Percentiles rank a stretch among this genome's conserved stretches.
Evolutionary conservation across 2,113 vertebrate genomes (phyloP).

Genomic region (Indri indri): DNA sequence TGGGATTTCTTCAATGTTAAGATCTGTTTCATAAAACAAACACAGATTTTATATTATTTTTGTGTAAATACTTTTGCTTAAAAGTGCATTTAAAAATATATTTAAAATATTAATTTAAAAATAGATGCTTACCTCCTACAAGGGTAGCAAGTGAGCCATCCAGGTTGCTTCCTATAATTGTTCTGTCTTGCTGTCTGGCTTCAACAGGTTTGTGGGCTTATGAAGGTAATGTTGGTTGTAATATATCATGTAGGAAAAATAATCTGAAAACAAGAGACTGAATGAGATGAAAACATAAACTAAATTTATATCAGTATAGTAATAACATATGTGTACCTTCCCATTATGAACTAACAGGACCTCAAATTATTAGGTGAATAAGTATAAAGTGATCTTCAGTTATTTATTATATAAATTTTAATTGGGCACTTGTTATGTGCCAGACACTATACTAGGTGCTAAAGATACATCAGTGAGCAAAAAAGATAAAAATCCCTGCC

Average conservation of each 20-base stretch:
- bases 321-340: background rate
- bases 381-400: background rate
- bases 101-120: slow-evolving; percentile 38
- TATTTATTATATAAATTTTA: slow-evolving; percentile 33
- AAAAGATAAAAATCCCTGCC: background rate
- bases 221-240: slow-evolving; percentile 81
- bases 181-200: slow-evolving; percentile 84
- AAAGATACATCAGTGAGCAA: background rate
- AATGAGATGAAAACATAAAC: slow-evolving; percentile 34
- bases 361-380: background rate
- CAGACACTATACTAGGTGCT: background rate
- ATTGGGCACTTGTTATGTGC: background rate
- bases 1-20: slow-evolving; percentile 91
- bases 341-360: background rate
- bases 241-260: background rate
- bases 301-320: background rate
- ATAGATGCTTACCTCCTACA: slow-evolving; percentile 89
- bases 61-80: background rate
- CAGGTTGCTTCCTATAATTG: slow-evolving; percentile 89
- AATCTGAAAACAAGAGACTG: slow-evolving; percentile 51
- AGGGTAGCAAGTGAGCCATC: slow-evolving; percentile 92
- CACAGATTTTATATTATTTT: slow-evolving; percentile 43
- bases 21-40: slow-evolving; percentile 84
- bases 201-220: slow-evolving; percentile 85
- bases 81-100: background rate